Percentiles rank a stretch among this genome's conserved stretches.
Conservation (phyloP, 2,113 vertebrate genomes). For the Stigmatopora nigra region DNA sequence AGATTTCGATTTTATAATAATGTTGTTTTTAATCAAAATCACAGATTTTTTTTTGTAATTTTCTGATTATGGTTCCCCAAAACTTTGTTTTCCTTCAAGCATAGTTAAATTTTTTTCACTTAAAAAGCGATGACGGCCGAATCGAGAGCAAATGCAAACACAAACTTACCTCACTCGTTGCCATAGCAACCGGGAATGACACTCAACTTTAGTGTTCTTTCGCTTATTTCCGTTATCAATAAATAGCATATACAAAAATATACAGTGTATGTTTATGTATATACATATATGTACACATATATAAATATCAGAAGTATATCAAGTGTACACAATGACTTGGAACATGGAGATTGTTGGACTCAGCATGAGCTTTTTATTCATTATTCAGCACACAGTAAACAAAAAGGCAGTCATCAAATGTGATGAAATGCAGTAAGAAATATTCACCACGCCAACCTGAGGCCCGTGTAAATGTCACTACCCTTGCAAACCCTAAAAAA, state of each 20-base stretch:
- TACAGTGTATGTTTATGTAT: not conserved
- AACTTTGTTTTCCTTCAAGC: not conserved
- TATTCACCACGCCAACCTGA: conserved; percentile 1
- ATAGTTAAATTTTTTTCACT: not conserved
- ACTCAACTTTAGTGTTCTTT: not conserved
- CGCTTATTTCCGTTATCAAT: not conserved
- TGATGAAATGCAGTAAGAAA: not conserved
- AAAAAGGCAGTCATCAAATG: not conserved
- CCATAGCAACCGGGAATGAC: conserved; percentile 4
- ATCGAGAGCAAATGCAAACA: conserved; percentile 1
- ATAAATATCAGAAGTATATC: not conserved
- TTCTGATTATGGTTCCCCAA: no score
- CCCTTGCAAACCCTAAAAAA: conserved; percentile 44
- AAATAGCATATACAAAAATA: not conserved
- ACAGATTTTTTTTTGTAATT: no score
- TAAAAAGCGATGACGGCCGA: not conserved
- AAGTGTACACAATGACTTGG: not conserved
- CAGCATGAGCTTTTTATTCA: not conserved
- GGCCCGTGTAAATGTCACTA: conserved; percentile 64
- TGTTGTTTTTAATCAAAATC: not conserved
- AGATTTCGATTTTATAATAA: no score
- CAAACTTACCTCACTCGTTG: conserved; percentile 4
- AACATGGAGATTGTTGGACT: not conserved
- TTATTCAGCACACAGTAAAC: not conserved
- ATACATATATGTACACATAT: not conserved